Evolutionary conservation across 2,113 vertebrate species (phyloP).

Genomic region (Pseudorhombus dupliciocellatus): DNA sequence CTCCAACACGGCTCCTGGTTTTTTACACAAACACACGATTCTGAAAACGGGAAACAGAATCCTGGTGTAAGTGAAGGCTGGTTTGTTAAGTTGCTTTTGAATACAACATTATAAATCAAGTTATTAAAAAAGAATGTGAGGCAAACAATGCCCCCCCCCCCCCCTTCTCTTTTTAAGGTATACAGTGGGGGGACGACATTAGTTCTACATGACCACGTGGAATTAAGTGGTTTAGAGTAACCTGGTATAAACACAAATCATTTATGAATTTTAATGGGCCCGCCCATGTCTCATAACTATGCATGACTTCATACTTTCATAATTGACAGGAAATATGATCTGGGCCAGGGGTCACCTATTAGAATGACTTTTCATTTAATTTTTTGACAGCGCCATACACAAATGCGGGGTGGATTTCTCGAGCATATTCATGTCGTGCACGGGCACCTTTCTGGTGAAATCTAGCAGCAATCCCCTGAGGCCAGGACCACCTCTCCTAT

Average conservation of each 20-base stretch:
- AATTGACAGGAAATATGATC: slow-evolving; percentile 99
- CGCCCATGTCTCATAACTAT: slow-evolving; percentile 97
- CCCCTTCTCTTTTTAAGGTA: slow-evolving; percentile 56
- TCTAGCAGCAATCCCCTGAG: slow-evolving; percentile 71
- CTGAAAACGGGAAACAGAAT: slow-evolving; percentile 28
- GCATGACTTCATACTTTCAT: slow-evolving; percentile 97
- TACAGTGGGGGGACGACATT: slow-evolving; percentile 62
- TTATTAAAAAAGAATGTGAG: slow-evolving; percentile 22
- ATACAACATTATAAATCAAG: slow-evolving; percentile 10
- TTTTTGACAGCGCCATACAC: slow-evolving; percentile 95
- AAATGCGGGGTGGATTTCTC: slow-evolving; percentile 86
- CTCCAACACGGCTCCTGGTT: slow-evolving; percentile 53
- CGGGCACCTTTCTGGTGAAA: slow-evolving; percentile 74
- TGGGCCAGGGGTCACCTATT: slow-evolving; percentile 97
- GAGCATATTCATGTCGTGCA: slow-evolving; percentile 83
- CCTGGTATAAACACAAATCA: slow-evolving; percentile 91
- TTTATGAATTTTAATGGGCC: slow-evolving; percentile 97
- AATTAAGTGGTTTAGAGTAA: slow-evolving; percentile 78
- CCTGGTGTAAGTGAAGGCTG: too few species aligned
- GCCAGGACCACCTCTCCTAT: slow-evolving; percentile 68
- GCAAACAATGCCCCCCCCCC: slow-evolving; percentile 42
- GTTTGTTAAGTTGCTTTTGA: slow-evolving; percentile 7
- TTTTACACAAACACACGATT: slow-evolving; percentile 66
- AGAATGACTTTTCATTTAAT: slow-evolving; percentile 99
- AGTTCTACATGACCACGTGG: slow-evolving; percentile 79